phyloP scores from a whole-genome alignment of 2,113 vertebrate genomes.

The Xyliphius kryptos region DNA sequence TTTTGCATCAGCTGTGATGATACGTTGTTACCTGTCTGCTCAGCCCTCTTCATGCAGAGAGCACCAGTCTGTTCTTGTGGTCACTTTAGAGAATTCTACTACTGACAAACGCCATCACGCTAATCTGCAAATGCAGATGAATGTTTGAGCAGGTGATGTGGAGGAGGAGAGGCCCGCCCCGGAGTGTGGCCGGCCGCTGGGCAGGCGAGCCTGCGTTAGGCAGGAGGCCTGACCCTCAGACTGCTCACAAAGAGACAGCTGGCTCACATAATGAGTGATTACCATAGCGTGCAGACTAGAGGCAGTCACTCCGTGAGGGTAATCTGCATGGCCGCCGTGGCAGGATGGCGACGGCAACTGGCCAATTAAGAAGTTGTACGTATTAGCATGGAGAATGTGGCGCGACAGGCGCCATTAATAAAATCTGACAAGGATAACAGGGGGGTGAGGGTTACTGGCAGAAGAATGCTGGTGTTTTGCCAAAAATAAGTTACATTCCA shows the following conservation, averaged over 20 bases:
- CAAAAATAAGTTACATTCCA: conserved; percentile 17
- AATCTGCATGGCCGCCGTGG: conserved; percentile 27
- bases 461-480: not conserved
- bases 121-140: conserved; percentile 25
- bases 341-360: conserved; percentile 12
- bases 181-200: conserved; percentile 9
- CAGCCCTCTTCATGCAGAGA: not conserved
- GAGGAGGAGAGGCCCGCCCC: conserved; percentile 35
- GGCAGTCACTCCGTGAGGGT: conserved; percentile 29
- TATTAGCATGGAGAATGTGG: conserved; percentile 13
- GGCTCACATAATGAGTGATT: conserved; percentile 44
- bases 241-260: conserved; percentile 42
- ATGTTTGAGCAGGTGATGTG: conserved; percentile 43
- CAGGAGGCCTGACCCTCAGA: conserved; percentile 41
- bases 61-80: conserved; percentile 7
- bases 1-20: no score
- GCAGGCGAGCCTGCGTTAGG: conserved; percentile 25
- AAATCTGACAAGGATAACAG: conserved; percentile 2
- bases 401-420: not conserved
- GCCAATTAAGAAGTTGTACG: conserved; percentile 32
- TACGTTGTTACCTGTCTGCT: no score
- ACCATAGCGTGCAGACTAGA: conserved; percentile 45
- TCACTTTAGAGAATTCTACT: conserved; percentile 13
- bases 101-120: conserved; percentile 13
- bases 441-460: not conserved